Evolutionary conservation across 2,888 invertebrate species (phyloP).

Genomic region (Thereva unica): DNA sequence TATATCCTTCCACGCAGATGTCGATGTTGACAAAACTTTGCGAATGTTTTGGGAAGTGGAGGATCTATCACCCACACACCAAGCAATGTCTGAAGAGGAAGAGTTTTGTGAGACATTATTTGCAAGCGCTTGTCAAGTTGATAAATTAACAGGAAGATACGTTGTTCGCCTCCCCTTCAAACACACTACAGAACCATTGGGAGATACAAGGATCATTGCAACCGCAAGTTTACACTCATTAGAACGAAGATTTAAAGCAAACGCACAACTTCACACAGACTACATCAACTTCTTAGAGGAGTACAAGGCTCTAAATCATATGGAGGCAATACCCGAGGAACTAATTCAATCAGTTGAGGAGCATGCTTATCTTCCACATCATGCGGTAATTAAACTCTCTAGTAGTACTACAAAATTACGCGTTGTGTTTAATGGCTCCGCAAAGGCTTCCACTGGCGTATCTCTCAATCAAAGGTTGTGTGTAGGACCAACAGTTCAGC

Average conservation of each 20-base stretch:
- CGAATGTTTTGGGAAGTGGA: too few relatives aligned
- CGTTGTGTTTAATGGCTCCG: constrained; percentile 46
- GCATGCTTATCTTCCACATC: constrained; percentile 3
- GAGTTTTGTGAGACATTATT: too few relatives aligned
- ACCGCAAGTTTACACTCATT: background rate
- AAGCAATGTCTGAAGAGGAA: too few relatives aligned
- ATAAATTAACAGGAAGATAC: too few relatives aligned
- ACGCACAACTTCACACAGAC: background rate
- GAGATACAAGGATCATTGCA: background rate
- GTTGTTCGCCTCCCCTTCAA: constrained; percentile 9
- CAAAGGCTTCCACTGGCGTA: constrained; percentile 36
- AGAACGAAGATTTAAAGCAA: background rate
- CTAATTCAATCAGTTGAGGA: background rate
- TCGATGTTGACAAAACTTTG: background rate
- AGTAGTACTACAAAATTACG: constrained; percentile 44
- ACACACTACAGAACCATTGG: background rate
- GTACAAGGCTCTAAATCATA: background rate
- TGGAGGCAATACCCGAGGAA: background rate
- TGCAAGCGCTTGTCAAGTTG: too few relatives aligned
- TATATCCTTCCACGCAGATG: background rate
- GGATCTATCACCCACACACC: too few relatives aligned
- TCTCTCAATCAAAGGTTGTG: constrained; percentile 42
- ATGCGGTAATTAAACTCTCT: constrained; percentile 26
- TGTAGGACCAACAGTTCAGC: too few relatives aligned
- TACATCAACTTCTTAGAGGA: constrained; percentile 5